phyloP scores from a whole-genome alignment of 2,888 invertebrate species.

The Muscina levida region DNA sequence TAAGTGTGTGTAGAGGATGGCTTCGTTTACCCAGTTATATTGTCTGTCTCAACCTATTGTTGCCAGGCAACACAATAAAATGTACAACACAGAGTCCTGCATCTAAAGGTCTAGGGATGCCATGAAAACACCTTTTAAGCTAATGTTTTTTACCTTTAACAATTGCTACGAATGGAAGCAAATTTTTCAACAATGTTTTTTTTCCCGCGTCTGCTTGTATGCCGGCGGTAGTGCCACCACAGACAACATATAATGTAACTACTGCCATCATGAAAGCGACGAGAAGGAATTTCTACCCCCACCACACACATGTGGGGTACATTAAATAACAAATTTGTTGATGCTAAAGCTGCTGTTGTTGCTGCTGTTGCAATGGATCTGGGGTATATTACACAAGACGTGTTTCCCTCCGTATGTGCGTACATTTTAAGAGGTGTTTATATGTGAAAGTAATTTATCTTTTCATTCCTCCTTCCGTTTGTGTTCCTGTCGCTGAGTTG shows the following conservation, averaged over 20 bases:
- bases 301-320: neutral
- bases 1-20: no score
- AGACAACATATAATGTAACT: conserved; percentile 19
- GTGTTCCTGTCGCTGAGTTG: neutral
- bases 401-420: neutral
- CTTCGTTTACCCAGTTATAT: no score
- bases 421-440: conserved; percentile 47
- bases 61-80: neutral
- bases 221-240: neutral
- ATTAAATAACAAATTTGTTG: conserved; percentile 28
- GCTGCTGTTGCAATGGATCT: neutral
- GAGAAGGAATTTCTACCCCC: neutral
- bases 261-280: neutral
- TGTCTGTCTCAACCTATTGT: neutral
- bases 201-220: neutral
- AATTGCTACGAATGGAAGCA: neutral
- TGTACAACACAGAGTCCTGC: neutral
- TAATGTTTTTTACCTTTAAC: conserved; percentile 33
- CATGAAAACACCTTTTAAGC: conserved; percentile 29
- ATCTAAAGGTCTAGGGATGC: conserved; percentile 13
- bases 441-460: conserved; percentile 55
- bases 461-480: conserved; percentile 10
- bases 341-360: no score
- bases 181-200: neutral
- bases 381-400: conserved; percentile 6